Conservation (phyloP, 1,140 invertebrate species). For the Diprion similis region DNA sequence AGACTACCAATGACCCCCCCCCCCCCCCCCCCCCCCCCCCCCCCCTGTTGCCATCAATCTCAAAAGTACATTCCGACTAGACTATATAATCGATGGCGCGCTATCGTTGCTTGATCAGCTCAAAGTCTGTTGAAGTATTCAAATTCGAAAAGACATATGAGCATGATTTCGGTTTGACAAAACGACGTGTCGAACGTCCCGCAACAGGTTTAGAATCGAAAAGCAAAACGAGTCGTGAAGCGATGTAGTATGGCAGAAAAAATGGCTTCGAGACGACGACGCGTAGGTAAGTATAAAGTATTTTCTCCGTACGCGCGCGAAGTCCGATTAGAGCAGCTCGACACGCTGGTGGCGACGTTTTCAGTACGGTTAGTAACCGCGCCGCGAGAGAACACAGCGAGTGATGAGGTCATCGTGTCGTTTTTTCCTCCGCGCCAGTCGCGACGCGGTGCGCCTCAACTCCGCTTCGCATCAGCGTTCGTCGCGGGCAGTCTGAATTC, state of each 20-base stretch:
- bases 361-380: slow-evolving; percentile 50
- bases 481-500: slow-evolving; percentile 6
- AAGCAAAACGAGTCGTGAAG: background rate
- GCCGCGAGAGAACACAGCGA: slow-evolving; percentile 43
- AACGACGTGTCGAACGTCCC: no score
- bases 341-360: slow-evolving; percentile 41
- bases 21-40: no score
- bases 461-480: slow-evolving; percentile 25
- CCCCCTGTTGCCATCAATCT: no score
- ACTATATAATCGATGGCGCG: no score
- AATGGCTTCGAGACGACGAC: background rate
- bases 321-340: background rate
- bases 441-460: slow-evolving; percentile 47
- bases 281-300: background rate
- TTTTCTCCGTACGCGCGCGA: background rate
- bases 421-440: slow-evolving; percentile 51
- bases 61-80: no score
- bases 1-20: no score
- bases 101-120: no score
- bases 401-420: slow-evolving; percentile 56
- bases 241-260: background rate
- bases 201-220: no score
- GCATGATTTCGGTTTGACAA: no score
- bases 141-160: no score
- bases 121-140: no score